Evolutionary conservation across 92 coral and sea anemone genomes (phyloP).

Genomic region (Palythoa caribaeorum): DNA sequence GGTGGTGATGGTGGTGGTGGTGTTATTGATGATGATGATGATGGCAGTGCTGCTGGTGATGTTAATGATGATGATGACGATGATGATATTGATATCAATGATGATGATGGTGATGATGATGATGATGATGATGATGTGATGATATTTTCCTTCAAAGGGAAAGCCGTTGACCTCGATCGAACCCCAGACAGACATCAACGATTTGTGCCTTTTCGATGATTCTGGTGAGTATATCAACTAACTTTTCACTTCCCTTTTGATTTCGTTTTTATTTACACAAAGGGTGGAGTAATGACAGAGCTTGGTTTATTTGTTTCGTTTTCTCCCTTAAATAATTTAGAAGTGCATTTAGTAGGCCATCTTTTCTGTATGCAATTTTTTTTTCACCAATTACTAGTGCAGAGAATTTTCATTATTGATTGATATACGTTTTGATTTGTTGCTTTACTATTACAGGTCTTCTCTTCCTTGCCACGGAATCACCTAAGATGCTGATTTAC

Average conservation of each 20-base stretch:
- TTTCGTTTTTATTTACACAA: too few relatives aligned
- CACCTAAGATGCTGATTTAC: conserved; percentile 94
- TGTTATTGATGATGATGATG: too few relatives aligned
- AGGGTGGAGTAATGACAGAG: too few relatives aligned
- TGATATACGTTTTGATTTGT: background rate
- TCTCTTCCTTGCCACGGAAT: conserved; percentile 95
- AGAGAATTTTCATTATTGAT: background rate
- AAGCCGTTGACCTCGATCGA: conserved; percentile 95
- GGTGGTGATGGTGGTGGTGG: too few relatives aligned
- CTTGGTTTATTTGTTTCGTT: too few relatives aligned
- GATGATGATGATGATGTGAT: too few relatives aligned
- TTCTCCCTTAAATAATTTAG: too few relatives aligned
- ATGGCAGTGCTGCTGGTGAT: too few relatives aligned
- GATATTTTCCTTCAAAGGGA: conserved; percentile 65
- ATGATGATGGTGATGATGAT: too few relatives aligned
- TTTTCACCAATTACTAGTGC: background rate
- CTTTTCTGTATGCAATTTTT: background rate
- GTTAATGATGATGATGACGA: too few relatives aligned
- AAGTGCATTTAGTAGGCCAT: too few relatives aligned
- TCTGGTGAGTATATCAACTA: conserved; percentile 71
- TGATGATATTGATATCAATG: too few relatives aligned
- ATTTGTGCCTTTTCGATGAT: conserved; percentile 85
- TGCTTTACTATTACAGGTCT: conserved; percentile 64
- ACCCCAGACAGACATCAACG: conserved; percentile 89
- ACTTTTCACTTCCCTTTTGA: background rate